Evolutionary conservation across 2,888 invertebrate genomes (phyloP), one percentile per base, ranked within the genome.

Genomic region (Luffia ferchaultella): DNA sequence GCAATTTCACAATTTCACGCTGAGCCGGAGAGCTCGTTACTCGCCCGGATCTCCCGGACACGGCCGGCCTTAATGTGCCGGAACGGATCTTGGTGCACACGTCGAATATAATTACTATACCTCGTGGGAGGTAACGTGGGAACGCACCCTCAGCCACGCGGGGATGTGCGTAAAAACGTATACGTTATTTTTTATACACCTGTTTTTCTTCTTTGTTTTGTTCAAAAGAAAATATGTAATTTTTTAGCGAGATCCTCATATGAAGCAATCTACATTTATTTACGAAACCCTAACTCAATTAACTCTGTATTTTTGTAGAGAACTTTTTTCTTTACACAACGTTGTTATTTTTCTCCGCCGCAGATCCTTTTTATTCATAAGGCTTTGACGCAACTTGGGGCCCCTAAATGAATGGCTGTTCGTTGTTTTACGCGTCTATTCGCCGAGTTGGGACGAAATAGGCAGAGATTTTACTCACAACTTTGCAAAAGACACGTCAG

Each of bases 361-460:
- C 67, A 68, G 64, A 42, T 9, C 75, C 76, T 76, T 75, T 78
- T 80, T 80, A 80, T 80, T 79, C 78, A 80, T 79, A 79, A 79
- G 76, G 73, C 72, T 61, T 71, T 74, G 74, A 76, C 74, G 78
- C 73, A 77, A 79, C 77, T 77, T 70, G 68, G 73, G 76, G 73
- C 72, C 76, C 72, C 75, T 30, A 79, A 83, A 82, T 80, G 77
- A 80, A 82, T 74, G 80, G 82, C 68, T 78, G 79, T 82, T 82
- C 76, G 73, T 79, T 80, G 77, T 83, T 83, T 83, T 82, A 83
- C 79, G 79, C 75, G 70, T 76, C 77, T 79, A 76, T 78, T 76
- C 73, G 74, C 77, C 74, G 76, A 67, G 71, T 80, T 73, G 72
- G 73, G 67, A 70, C 73, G 71, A 67, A 69, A 76, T 77, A 69